phyloP scores from a whole-genome alignment of 2,113 vertebrate species.

The Serinus canaria region DNA sequence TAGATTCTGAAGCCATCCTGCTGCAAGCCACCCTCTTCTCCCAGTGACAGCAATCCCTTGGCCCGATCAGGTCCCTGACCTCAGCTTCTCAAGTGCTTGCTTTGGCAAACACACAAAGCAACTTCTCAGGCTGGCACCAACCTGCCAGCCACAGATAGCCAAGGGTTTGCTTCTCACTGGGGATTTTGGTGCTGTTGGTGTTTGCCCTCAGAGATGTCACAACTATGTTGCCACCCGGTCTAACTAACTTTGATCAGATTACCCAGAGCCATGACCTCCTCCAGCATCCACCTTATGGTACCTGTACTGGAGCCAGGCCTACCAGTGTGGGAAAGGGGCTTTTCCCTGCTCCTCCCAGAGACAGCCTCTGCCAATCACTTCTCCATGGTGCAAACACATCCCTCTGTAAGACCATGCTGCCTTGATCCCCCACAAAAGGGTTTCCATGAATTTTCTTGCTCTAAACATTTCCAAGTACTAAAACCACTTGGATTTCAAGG shows the following conservation, averaged over 20 bases:
- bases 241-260: background rate
- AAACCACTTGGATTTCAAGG: background rate
- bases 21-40: background rate
- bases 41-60: background rate
- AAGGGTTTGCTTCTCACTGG: background rate
- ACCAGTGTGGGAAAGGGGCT: fast-evolving
- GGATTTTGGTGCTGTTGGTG: background rate
- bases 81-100: background rate
- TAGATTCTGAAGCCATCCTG: fast-evolving
- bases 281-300: fast-evolving
- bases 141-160: background rate
- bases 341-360: background rate
- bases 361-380: background rate
- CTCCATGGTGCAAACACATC: fast-evolving
- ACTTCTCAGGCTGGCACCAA: background rate
- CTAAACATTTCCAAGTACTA: background rate
- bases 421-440: background rate
- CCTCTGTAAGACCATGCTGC: background rate
- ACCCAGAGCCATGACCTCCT: background rate
- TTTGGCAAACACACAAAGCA: fast-evolving
- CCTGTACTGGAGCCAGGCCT: background rate
- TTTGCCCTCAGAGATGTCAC: background rate
- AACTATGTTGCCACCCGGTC: fast-evolving
- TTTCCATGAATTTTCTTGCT: background rate
- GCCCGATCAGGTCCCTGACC: fast-evolving